Conservation (phyloP, 1,140 invertebrate species). For the Drosophila murphyi region DNA sequence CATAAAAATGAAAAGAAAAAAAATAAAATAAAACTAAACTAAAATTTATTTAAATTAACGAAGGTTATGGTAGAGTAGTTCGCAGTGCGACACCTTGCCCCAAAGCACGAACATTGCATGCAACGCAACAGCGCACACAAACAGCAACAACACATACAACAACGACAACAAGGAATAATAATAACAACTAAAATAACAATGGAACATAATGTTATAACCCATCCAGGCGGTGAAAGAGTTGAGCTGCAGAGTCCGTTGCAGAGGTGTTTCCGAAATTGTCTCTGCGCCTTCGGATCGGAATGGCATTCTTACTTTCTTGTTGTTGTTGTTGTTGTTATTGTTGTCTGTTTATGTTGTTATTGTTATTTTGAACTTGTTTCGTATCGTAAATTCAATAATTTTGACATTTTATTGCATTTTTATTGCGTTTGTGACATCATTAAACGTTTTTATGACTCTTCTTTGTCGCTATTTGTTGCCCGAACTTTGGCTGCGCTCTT, state of each 20-base stretch:
- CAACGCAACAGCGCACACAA: conserved; percentile 72
- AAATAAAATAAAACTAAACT: conserved; percentile 43
- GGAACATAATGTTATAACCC: conserved; percentile 72
- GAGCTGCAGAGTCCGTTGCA: conserved; percentile 36
- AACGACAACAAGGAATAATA: conserved; percentile 30
- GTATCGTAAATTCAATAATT: conserved; percentile 84
- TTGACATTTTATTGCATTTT: conserved; percentile 84
- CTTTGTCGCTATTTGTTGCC: conserved; percentile 77
- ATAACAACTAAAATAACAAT: conserved; percentile 66
- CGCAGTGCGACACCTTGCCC: conserved; percentile 75
- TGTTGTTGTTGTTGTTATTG: conserved; percentile 47
- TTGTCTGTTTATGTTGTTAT: conserved; percentile 58
- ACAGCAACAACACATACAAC: conserved; percentile 38
- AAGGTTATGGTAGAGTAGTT: conserved; percentile 77
- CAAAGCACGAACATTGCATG: conserved; percentile 70
- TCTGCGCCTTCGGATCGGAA: conserved; percentile 21
- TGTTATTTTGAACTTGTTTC: conserved; percentile 78
- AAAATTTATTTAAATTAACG: conserved; percentile 77
- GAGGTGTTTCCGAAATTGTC: conserved; percentile 61
- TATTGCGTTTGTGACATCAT: conserved; percentile 84
- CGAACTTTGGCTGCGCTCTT: conserved; percentile 58
- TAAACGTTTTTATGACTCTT: conserved; percentile 83
- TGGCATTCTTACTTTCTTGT: conserved; percentile 38
- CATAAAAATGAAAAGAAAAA: conserved; percentile 15
- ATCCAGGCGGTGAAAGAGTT: conserved; percentile 68